Evolutionary conservation across 2,113 vertebrate species (phyloP).

Genomic region (Chaenocephalus aceratus): DNA sequence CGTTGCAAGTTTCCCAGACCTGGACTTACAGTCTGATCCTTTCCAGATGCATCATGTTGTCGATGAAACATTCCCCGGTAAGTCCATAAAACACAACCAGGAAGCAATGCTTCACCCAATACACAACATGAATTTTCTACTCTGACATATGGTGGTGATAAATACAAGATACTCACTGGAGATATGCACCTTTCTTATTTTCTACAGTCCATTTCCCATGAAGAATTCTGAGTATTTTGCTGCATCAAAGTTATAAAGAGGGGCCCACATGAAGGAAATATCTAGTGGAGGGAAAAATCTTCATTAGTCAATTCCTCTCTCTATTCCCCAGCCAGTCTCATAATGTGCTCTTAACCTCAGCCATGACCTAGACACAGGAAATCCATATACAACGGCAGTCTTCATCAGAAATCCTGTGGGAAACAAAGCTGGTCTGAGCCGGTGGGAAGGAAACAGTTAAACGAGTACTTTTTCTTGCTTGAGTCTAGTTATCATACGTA

Average conservation of each 20-base stretch:
- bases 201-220: conserved; percentile 38
- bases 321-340: conserved; percentile 27
- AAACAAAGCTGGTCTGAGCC: conserved; percentile 16
- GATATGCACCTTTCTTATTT: conserved; percentile 44
- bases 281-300: conserved; percentile 35
- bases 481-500: conserved; percentile 55
- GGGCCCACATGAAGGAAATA: conserved; percentile 45
- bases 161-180: conserved; percentile 34
- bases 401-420: conserved; percentile 51
- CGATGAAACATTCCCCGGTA: conserved; percentile 29
- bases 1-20: conserved; percentile 17
- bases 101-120: conserved; percentile 54
- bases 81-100: conserved; percentile 56
- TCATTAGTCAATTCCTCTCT: conserved; percentile 45
- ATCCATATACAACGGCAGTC: conserved; percentile 43
- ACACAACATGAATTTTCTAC: conserved; percentile 21
- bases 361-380: conserved; percentile 51
- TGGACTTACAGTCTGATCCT: conserved; percentile 35
- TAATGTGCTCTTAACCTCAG: conserved; percentile 49
- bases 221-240: conserved; percentile 29
- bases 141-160: conserved; percentile 59
- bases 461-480: conserved; percentile 43
- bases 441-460: conserved; percentile 53
- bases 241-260: conserved; percentile 65
- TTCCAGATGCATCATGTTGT: conserved; percentile 56